These are phyloP conservation scores for Ichneumoninae sp. DNA, from an alignment of 2,888 invertebrate genomes.

Conservation along the genomic window DNA sequence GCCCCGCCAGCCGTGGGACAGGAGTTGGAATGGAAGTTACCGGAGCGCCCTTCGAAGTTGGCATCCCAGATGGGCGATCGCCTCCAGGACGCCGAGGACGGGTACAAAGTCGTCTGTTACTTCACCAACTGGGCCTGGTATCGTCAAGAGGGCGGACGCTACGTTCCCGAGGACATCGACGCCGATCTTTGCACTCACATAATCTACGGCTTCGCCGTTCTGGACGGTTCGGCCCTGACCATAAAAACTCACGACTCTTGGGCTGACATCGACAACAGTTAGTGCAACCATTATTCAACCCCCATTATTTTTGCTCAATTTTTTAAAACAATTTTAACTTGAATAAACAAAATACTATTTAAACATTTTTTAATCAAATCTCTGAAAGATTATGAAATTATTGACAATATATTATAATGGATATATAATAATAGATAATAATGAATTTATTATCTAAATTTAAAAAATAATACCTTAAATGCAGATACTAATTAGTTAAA, in stretches of 20 bases:
- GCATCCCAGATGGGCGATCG: conserved; percentile 29
- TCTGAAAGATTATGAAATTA: too few relatives aligned
- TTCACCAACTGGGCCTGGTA: conserved; percentile 98
- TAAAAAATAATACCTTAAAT: too few relatives aligned
- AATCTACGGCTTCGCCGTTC: conserved; percentile 95
- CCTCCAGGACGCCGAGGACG: conserved; percentile 71
- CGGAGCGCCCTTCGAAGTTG: conserved; percentile 52
- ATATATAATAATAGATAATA: too few relatives aligned
- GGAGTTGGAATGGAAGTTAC: conserved; percentile 75
- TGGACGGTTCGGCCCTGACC: conserved; percentile 90
- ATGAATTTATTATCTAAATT: too few relatives aligned
- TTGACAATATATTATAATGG: too few relatives aligned
- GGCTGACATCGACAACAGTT: conserved; percentile 95
- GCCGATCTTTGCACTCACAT: conserved; percentile 95
- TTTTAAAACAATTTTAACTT: neutral
- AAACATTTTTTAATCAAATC: too few relatives aligned
- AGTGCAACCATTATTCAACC: conserved; percentile 77
- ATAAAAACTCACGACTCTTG: conserved; percentile 95
- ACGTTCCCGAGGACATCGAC: conserved; percentile 92
- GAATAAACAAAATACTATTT: too few relatives aligned
- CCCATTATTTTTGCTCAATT: neutral
- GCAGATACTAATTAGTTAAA: too few relatives aligned
- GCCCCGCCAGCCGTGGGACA: conserved; percentile 73
- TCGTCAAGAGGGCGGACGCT: conserved; percentile 93
- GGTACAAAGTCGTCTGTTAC: conserved; percentile 94